Percentiles rank a stretch among this genome's conserved stretches.
Conservation (phyloP, 2,888 invertebrate genomes). For the Tenthredo livida region DNA sequence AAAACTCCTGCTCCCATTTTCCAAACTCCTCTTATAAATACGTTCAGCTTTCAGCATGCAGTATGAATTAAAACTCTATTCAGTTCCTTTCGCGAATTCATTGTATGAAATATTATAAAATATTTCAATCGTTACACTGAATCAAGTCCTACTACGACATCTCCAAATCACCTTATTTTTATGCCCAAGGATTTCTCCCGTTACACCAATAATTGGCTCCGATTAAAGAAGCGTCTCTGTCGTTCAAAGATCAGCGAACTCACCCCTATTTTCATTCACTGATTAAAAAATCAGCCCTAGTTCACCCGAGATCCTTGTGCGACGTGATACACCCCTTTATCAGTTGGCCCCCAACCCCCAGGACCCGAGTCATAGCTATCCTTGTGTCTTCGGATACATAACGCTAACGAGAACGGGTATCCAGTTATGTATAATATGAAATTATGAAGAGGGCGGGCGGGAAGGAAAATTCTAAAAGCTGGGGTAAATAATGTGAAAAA, state of each 20-base stretch:
- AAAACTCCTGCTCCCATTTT: slow-evolving; percentile 10
- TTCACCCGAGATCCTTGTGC: slow-evolving; percentile 1
- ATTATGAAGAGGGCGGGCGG: background rate
- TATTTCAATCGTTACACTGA: background rate
- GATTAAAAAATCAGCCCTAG: background rate
- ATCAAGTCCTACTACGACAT: background rate
- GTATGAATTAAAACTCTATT: background rate
- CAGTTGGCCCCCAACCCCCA: background rate
- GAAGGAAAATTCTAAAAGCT: background rate
- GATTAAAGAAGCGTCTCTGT: background rate
- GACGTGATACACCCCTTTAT: background rate
- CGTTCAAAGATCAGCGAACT: background rate
- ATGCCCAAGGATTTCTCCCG: background rate
- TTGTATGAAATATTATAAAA: background rate
- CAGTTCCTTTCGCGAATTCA: background rate
- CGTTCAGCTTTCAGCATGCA: background rate
- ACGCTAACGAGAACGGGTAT: background rate
- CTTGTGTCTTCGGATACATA: background rate
- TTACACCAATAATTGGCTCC: background rate
- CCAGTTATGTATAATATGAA: background rate
- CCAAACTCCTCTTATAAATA: background rate
- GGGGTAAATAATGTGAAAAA: background rate
- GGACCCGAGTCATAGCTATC: background rate
- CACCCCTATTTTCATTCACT: background rate
- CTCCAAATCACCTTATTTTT: background rate